Base-by-base conservation (phyloP, 2,113 vertebrate genomes). In the Sapayoa aenigma region DNA sequence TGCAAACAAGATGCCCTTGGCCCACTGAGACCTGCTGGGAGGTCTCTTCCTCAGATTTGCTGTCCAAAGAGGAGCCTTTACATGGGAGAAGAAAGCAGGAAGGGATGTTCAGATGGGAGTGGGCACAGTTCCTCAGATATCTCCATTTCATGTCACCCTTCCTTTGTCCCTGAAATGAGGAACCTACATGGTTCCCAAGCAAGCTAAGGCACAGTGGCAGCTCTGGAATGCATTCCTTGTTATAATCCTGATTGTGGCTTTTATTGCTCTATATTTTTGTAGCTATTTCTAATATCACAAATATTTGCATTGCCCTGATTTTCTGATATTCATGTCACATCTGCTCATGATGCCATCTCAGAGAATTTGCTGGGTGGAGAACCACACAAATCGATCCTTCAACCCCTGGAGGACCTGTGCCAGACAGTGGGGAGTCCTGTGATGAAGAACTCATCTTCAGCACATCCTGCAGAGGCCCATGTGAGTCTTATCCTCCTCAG, bases 231-330 rank as follows among this genome's bases (percentile, higher is more conserved):
- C 46, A 58, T 91, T 78, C 65, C 82, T 89, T 58, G 42, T 62
- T 92, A 71, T 33, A 67, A 87, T 82, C 63, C 39, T 71, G 67
- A 84, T 82, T 13, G 5, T 55, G 56, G 25, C 20, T 96, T 72
- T 84, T 74, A 59, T 90, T 85, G 66, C 90, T 78, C 88, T 85
- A 5, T 90, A 82, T 91, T 96, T 90, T 75, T 82, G 66, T 46
- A 87, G 49, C 74, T 95, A 82, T 91, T 93, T 92, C 90, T 90
- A 93, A 90, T 84, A 91, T 82, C 74, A 92, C 71, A 93, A 95
- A 92, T 90, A 96, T 92, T 93, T 91, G 60, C 0, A 0, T 87
- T 87, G 68, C 78, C 62, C 62, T 60, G 44, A 75, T 82, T 89
- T 71, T 53, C 82, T 47, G 87, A 55, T 73, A 25, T 68, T 42